A percentile compares a stretch with the other conserved stretches of the same genome.
Evolutionary conservation across 2,888 invertebrate genomes (phyloP).

Genomic region (Hemistola chrysoprasaria): DNA sequence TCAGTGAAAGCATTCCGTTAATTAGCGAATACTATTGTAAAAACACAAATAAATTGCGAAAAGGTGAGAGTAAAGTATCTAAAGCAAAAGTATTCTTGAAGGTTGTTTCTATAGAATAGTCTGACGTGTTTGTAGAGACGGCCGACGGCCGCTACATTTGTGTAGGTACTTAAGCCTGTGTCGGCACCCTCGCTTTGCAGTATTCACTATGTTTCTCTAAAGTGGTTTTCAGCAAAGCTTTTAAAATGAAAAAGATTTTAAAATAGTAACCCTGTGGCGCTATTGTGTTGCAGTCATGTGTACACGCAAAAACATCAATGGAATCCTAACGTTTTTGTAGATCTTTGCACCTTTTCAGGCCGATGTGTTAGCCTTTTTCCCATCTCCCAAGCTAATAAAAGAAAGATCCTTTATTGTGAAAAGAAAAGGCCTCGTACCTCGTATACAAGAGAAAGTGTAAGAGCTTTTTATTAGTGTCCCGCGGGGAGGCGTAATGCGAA

Average conservation of each 20-base stretch:
- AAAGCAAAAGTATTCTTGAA: slow-evolving; percentile 9
- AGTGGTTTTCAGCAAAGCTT: slow-evolving; percentile 21
- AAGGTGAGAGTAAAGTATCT: too few species aligned
- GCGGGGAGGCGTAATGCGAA: slow-evolving; percentile 25
- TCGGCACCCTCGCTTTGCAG: slow-evolving; percentile 8
- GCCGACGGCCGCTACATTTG: slow-evolving; percentile 6
- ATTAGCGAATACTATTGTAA: slow-evolving; percentile 5
- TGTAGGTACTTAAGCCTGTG: slow-evolving; percentile 16
- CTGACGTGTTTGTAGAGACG: neutral
- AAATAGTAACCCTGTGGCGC: slow-evolving; percentile 4
- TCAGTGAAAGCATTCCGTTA: slow-evolving; percentile 3
- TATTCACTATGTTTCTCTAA: slow-evolving; percentile 32
- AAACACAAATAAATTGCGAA: neutral
- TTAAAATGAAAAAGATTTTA: slow-evolving; percentile 17
- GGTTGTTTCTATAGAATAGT: slow-evolving; percentile 14
- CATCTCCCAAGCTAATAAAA: slow-evolving; percentile 35
- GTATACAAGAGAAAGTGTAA: slow-evolving; percentile 37
- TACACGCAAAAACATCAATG: too few species aligned
- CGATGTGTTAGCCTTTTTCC: slow-evolving; percentile 25
- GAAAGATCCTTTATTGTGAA: slow-evolving; percentile 38
- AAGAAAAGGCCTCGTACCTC: slow-evolving; percentile 30
- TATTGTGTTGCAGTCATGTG: neutral
- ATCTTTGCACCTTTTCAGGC: slow-evolving; percentile 20
- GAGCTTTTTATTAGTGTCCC: slow-evolving; percentile 38
- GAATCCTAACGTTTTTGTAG: slow-evolving; percentile 10